Evolutionary conservation across 2,888 invertebrate genomes (phyloP).

Genomic region (Caenorhabditis sulstoni): DNA sequence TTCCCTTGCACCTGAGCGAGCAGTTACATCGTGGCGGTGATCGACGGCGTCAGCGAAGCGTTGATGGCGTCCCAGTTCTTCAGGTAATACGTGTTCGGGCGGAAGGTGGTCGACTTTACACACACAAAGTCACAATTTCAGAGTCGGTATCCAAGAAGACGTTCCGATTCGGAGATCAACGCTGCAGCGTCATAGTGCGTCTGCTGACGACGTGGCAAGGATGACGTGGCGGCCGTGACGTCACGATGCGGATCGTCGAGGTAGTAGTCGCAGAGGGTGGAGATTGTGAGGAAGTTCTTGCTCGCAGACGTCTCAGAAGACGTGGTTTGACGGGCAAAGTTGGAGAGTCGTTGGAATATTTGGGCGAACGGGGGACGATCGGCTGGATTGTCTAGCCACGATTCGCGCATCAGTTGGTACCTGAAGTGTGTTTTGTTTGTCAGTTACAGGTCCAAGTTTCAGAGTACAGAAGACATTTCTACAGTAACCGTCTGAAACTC

Average conservation of each 20-base stretch:
- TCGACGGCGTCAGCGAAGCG: slow-evolving; percentile 1
- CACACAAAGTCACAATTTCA: no score
- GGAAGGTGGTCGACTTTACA: slow-evolving; percentile 67
- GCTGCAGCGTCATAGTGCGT: slow-evolving; percentile 56
- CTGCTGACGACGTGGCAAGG: slow-evolving; percentile 43
- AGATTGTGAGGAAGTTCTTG: slow-evolving; percentile 51
- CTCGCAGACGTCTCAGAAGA: not conserved
- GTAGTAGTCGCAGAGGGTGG: slow-evolving; percentile 64
- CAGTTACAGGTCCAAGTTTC: no score
- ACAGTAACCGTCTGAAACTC: no score
- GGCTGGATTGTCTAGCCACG: slow-evolving; percentile 64
- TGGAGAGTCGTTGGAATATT: slow-evolving; percentile 41
- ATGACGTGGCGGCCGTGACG: slow-evolving; percentile 27
- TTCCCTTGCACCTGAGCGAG: slow-evolving; percentile 58
- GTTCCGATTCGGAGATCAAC: slow-evolving; percentile 66
- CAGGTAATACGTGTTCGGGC: slow-evolving; percentile 64
- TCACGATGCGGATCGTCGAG: slow-evolving; percentile 33
- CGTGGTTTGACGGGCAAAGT: slow-evolving; percentile 23
- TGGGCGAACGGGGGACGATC: slow-evolving; percentile 61
- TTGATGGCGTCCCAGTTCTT: slow-evolving; percentile 70
- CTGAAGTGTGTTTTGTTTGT: no score
- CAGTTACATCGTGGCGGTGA: slow-evolving; percentile 52
- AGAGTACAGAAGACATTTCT: no score
- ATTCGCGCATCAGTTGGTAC: slow-evolving; percentile 64
- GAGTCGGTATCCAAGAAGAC: slow-evolving; percentile 62